phyloP scores from a whole-genome alignment of 2,888 invertebrate species.

The Cremastobaeus sp. region DNA sequence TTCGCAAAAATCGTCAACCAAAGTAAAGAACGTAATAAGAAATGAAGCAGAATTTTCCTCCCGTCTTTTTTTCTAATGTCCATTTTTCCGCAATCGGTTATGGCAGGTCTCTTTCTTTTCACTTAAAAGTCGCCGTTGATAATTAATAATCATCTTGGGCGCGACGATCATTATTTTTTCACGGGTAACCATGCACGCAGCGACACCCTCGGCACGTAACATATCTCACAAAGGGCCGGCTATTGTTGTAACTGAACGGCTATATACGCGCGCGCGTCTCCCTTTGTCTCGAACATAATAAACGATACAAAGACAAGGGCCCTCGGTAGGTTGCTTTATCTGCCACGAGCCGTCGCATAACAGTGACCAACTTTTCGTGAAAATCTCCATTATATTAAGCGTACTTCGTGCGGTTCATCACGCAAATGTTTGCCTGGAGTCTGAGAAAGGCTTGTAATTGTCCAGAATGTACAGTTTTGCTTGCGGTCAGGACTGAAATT shows the following conservation, averaged over 20 bases:
- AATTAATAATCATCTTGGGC: slow-evolving; percentile 11
- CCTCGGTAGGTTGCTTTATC: slow-evolving; percentile 53
- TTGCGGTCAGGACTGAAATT: background rate
- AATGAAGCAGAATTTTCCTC: no score
- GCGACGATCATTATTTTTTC: slow-evolving; percentile 44
- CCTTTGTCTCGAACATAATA: slow-evolving; percentile 57
- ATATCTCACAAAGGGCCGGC: slow-evolving; percentile 51
- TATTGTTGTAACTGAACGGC: slow-evolving; percentile 55
- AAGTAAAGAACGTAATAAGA: no score
- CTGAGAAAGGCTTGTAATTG: background rate
- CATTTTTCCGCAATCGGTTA: no score
- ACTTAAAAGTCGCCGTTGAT: slow-evolving; percentile 1
- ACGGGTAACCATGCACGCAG: slow-evolving; percentile 27
- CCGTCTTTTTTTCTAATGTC: no score
- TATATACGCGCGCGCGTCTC: slow-evolving; percentile 36
- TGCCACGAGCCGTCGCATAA: slow-evolving; percentile 25
- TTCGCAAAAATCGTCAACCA: no score
- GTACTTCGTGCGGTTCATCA: slow-evolving; percentile 20
- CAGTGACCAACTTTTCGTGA: slow-evolving; percentile 48
- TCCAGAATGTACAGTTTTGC: background rate
- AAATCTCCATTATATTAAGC: slow-evolving; percentile 23
- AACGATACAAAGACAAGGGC: slow-evolving; percentile 55
- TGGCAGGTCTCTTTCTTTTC: background rate
- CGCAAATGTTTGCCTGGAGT: slow-evolving; percentile 17
- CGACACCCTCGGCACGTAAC: slow-evolving; percentile 46